Base-by-base conservation (phyloP, 37 sponge, comb jelly and placozoan genomes). In the Chondrilla cf. caribensis region DNA sequence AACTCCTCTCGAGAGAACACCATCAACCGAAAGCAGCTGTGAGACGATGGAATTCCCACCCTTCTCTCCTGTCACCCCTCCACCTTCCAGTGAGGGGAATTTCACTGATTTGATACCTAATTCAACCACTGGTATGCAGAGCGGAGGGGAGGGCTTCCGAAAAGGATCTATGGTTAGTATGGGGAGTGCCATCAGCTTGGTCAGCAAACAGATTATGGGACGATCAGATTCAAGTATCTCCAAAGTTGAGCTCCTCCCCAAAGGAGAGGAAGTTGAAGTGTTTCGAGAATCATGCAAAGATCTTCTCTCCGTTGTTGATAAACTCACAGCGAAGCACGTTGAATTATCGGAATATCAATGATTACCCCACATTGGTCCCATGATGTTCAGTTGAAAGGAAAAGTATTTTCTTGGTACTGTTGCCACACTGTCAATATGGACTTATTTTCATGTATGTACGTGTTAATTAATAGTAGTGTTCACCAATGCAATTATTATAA, bases 191-290 rank as follows among this genome's bases (percentile, higher is more conserved):
- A 7, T 29, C 5, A 62, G 29, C 29, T n/a, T 62, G 5, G 29
- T 62, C 7, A 62, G 29, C 25, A 28, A 62, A 7, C 29, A 62
- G 6, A 28, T 62, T 29, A 73, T 73, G 76, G 76, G 76, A 1
- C 41, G 76, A 73, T 39, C 76, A 41, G 76, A 43, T 2, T 73
- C 76, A 2, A 73, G 76, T 21, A 73, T 73, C 25, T 43, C 43
- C n/a, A 73, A 21, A 2, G 44, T 25, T 15, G 40, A 73, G 18
- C 25, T 73, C 44, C 24, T 73, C 18, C 38, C n/a, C 1, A 73
- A 41, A 11, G 76, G 36, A 39, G 36, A 38, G 22, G 76, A 73
- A 73, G 43, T 21, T 19, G 76, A 3, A 8, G 17, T 5, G 11
- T 73, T 37, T 37, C 41, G 36, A 2, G 76, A 73, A 7, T 39